These are phyloP conservation scores for Drosophila gunungcola DNA, from an alignment of 1,140 invertebrate species.

Conservation along the genomic window DNA sequence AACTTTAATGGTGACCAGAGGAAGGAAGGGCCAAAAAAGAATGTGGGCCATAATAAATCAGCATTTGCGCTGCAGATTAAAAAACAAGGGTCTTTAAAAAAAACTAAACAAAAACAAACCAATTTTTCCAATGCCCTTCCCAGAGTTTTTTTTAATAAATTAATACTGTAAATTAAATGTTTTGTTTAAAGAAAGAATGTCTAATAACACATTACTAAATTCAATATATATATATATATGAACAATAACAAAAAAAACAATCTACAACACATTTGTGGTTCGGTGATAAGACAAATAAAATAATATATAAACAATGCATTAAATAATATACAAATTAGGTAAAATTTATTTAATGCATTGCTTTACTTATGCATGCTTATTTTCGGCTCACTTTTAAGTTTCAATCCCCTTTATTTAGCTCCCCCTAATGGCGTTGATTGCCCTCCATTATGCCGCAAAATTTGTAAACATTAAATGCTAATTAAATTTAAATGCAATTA, in stretches of 20 bases:
- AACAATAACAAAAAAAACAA: conserved; percentile 15
- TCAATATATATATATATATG: not conserved
- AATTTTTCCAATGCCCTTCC: not conserved
- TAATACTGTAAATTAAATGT: not conserved
- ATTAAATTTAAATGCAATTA: conserved; percentile 82
- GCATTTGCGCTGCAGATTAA: conserved; percentile 24
- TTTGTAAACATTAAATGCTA: conserved; percentile 79
- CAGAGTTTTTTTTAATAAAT: not conserved
- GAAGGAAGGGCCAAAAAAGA: conserved; percentile 1
- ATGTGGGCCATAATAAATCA: conserved; percentile 41
- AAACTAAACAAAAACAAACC: not conserved
- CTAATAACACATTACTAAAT: not conserved
- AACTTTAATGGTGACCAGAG: conserved; percentile 56
- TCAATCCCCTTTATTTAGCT: conserved; percentile 9
- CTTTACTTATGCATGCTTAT: conserved; percentile 3
- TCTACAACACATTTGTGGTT: conserved; percentile 9
- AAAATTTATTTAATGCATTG: conserved; percentile 63
- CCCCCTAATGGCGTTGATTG: not conserved
- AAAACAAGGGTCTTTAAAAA: not conserved
- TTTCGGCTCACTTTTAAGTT: conserved; percentile 2
- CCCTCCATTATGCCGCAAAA: conserved; percentile 56
- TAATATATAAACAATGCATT: conserved; percentile 36
- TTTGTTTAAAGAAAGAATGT: too few species aligned
- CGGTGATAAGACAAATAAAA: conserved; percentile 24
- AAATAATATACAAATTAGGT: conserved; percentile 65